Conservation (phyloP, 2,888 invertebrate species). For the Rhopalosiphum nymphaeae region DNA sequence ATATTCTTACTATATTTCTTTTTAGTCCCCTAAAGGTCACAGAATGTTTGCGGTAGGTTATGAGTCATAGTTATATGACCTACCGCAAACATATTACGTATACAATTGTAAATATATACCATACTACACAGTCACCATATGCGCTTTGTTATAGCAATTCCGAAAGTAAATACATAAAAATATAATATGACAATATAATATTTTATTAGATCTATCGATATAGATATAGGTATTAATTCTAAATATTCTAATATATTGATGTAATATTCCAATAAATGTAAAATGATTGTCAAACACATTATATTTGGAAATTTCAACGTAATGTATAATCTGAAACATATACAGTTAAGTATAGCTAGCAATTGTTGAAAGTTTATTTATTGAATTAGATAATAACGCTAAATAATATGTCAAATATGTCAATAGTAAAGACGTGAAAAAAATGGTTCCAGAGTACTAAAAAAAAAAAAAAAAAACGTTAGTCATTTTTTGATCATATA, state of each 20-base stretch:
- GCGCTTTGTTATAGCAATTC: not conserved
- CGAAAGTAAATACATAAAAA: not conserved
- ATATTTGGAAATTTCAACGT: not conserved
- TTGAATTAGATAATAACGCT: not conserved
- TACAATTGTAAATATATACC: not conserved
- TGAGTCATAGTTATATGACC: constrained; percentile 35
- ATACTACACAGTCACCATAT: not conserved
- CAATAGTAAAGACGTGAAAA: not conserved
- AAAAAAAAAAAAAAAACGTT: not conserved
- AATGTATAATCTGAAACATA: not conserved
- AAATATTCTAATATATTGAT: not conserved
- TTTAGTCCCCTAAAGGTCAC: not conserved
- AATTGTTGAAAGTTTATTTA: not conserved
- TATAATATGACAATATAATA: not conserved
- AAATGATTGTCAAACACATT: not conserved
- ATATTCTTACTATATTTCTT: not conserved
- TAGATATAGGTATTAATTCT: not conserved
- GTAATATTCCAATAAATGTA: not conserved
- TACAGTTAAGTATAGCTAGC: not conserved
- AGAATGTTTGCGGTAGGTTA: constrained; percentile 42
- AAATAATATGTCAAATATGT: not conserved
- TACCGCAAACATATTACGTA: constrained; percentile 6
- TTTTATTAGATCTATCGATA: not conserved
- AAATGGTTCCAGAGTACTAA: not conserved
- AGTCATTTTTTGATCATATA: not conserved